Evolutionary conservation across 2,113 vertebrate species (phyloP), one percentile per base, ranked within the genome.

Genomic region (Menidia beryllina): DNA sequence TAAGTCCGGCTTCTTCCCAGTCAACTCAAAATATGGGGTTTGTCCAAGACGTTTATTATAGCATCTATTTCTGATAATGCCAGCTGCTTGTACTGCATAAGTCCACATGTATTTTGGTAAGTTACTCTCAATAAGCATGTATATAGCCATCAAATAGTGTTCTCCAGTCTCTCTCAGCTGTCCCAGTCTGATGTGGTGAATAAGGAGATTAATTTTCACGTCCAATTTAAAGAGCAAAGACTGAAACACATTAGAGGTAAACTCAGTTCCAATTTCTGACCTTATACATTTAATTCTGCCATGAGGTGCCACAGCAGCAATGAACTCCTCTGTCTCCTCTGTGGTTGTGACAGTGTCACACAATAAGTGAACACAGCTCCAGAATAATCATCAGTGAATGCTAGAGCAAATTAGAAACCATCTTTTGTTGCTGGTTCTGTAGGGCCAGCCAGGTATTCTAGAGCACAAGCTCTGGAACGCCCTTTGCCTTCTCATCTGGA

Each of bases 151-250:
- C 55, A 20, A 47, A 60, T 0, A 67, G n/a, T 0, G 48, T 68
- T 2, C 19, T 1, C 17, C 48, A 53, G 4, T 27, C 53, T 10
- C 20, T 12, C 20, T 54, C 38, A 13, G 38, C 49, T 20, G 55
- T 59, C 0, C 69, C 60, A 45, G 65, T 65, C 3, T 73, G 51
- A 9, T 72, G 69, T 0, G 52, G 43, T 1, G 59, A 57, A 5
- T 63, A 64, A 0, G 53, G 61, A 8, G 45, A 30, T 7, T 76
- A 79, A 0, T 34, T 83, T 5, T 86, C 26, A 68, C 77, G 72
- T 34, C 41, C 65, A 4, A 45, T 12, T 27, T 43, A 2, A 0
- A 38, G 3, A 65, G 9, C 1, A 65, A 1, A 5, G 6, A 1
- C 1, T 26, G 25, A 2, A 23, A 63, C 3, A 24, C 9, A 14